phyloP scores from a whole-genome alignment of 2,797 vertebrate genomes.

The Hydrophis major region DNA sequence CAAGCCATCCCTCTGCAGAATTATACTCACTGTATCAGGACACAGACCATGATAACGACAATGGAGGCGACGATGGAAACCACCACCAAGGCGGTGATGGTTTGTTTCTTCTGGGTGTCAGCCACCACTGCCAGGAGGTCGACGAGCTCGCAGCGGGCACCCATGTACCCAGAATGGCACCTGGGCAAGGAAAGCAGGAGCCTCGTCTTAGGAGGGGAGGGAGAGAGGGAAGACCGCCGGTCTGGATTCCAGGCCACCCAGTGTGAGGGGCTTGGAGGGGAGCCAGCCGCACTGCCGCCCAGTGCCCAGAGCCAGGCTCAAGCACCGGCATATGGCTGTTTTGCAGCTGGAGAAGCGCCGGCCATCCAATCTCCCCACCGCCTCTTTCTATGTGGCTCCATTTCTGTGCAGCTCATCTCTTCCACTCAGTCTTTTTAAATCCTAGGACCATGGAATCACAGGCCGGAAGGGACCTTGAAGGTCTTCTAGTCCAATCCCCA shows the following conservation, averaged over 20 bases:
- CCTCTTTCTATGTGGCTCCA: not conserved
- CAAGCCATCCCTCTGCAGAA: fast-evolving
- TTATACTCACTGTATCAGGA: constrained; percentile 89
- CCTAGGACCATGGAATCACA: not conserved
- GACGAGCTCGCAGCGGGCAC: constrained; percentile 89
- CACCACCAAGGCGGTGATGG: constrained; percentile 85
- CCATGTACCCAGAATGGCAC: constrained; percentile 86
- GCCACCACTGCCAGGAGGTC: constrained; percentile 95
- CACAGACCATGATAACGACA: constrained; percentile 80
- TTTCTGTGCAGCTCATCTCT: not conserved
- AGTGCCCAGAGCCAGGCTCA: not conserved
- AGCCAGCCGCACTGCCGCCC: not conserved
- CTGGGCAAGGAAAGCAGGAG: constrained; percentile 60
- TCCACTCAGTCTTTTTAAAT: not conserved
- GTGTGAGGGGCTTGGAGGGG: not conserved
- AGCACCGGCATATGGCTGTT: not conserved
- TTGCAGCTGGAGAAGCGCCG: not conserved
- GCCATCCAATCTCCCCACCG: not conserved
- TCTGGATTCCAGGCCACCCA: not conserved
- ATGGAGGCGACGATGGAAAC: constrained; percentile 84
- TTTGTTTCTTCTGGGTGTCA: constrained; percentile 88
- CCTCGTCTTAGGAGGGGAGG: not conserved
- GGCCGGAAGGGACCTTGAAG: not conserved
- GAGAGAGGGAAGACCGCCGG: not conserved
- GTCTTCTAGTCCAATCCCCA: not conserved